A percentile compares a stretch with the other conserved stretches of the same genome.
Evolutionary conservation across 2,888 invertebrate genomes (phyloP).

Genomic region (Amitus sp.): DNA sequence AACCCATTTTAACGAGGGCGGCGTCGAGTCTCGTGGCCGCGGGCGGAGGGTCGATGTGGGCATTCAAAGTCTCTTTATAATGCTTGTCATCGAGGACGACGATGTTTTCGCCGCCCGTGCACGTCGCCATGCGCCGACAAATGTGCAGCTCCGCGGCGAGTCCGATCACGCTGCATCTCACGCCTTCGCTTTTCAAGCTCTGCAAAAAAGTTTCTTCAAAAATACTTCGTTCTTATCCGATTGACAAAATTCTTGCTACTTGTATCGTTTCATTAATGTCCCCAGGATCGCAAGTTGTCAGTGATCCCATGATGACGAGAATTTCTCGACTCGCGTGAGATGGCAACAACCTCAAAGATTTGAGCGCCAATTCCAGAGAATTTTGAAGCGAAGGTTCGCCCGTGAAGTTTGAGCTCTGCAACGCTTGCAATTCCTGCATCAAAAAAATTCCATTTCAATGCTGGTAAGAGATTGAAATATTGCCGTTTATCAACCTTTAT

Average conservation of each 20-base stretch:
- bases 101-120: conserved; percentile 89
- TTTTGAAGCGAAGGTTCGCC: conserved; percentile 98
- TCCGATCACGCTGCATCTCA: conserved; percentile 94
- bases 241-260: conserved; percentile 64
- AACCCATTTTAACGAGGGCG: conserved; percentile 95
- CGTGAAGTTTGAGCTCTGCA: conserved; percentile 75
- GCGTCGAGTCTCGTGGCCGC: conserved; percentile 79
- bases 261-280: conserved; percentile 88
- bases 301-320: conserved; percentile 88
- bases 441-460: conserved; percentile 2
- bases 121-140: conserved; percentile 84
- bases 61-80: conserved; percentile 73
- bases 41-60: conserved; percentile 77
- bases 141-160: conserved; percentile 95
- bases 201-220: conserved; percentile 56
- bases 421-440: conserved; percentile 62
- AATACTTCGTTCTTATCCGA: background rate
- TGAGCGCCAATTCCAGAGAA: conserved; percentile 86
- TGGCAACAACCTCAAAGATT: conserved; percentile 88
- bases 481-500: conserved; percentile 71
- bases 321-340: conserved; percentile 96
- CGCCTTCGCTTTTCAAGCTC: conserved; percentile 80
- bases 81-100: conserved; percentile 87
- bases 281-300: conserved; percentile 97
- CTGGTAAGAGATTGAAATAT: too few relatives aligned